Base-by-base conservation (phyloP, 2,113 vertebrate genomes). In the Barnardius zonarius region DNA sequence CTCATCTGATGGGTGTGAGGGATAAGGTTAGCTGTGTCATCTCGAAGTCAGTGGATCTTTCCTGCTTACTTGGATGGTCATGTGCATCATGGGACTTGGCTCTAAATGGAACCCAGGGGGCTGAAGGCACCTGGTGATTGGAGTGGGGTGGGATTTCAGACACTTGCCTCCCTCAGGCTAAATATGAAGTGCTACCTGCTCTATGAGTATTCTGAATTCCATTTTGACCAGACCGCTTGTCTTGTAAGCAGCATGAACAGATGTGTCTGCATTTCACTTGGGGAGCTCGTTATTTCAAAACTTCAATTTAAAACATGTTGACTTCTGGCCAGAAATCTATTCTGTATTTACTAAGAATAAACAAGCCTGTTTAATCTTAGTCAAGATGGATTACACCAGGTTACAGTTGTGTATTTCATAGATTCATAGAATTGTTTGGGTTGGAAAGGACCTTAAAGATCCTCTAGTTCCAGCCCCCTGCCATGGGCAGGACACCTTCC, bases 271-370 rank as follows among this genome's bases (percentile, higher is more conserved):
- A 0, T 55, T 78, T 51, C 22, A 5, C 10, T 1, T 7, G 22
- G 14, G 8, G 18, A 57, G 5, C 37, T 57, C 16, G 11, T 51
- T 44, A 6, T 48, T n/a, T 9, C 0, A 35, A 7, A 64, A 2
- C 8, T 31, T 54, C 16, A 10, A 7, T 51, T 57, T 13, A 37
- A 31, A 52, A 22, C 39, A 23, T 0, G 0, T 8, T 68, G 31
- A 25, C 43, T 68, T n/a, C 12, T 57, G 44, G 6, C 13, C 8
- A 52, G 41, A 83, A 66, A 14, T 20, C 55, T 5, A 27, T 23
- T 55, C 5, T 15, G 9, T 2, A 0, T 51, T 61, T 54, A 4
- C 17, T 13, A 27, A 62, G 18, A 2, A 0, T 16, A 19, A 27
- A 9, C 0, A 0, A 69, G 41, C 12, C 9, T 37, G 6, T 84